Evolutionary conservation across 1,140 invertebrate genomes (phyloP), one percentile per base, ranked within the genome.

Genomic region (Trichonephila inaurata): DNA sequence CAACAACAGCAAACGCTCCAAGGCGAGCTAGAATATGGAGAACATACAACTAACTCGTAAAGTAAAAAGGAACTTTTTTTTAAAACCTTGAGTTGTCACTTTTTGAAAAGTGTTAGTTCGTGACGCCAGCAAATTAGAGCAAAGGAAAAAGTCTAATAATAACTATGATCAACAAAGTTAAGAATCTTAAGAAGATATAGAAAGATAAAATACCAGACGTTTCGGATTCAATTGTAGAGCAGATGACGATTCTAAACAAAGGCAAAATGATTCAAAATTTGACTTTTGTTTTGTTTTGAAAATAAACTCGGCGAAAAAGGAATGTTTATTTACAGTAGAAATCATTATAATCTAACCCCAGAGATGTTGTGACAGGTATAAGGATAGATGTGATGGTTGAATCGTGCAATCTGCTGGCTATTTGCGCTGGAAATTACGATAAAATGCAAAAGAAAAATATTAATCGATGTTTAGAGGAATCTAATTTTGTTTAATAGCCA

Each of bases 71-170:
- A 77, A 5, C 14, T 44, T 82, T 51, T 51, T 21, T 33, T 28
- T 12, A 16, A 60, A 60, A 60, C 82, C 82, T 83, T 83, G 82
- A 83, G 40, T 83, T 83, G 82, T 83, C 82, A 83, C 40, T 51
- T 83, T 77, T 83, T 83, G 82, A 83, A 83, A 83, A 83, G 82
- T 83, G 82, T 58, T 19, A 83, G 28, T 83, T 51, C 82, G 82
- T 83, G 82, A 83, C 28, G 82, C 44, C 51, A 60, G 51, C 51
- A 24, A 83, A 83, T 83, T 83, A 83, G 82, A 83, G 82, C 82
- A 83, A 60, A n/a, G 51, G 19, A 44, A 83, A 83, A 51, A 60
- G 51, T 83, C 51, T 83, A 83, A 83, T 60, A 83, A 83, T 83
- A 83, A 83, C 82, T 60, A 60, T 83, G 82, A 83, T 83, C 82